phyloP scores from a whole-genome alignment of 2,888 invertebrate genomes.

The Platycheirus rosarum region DNA sequence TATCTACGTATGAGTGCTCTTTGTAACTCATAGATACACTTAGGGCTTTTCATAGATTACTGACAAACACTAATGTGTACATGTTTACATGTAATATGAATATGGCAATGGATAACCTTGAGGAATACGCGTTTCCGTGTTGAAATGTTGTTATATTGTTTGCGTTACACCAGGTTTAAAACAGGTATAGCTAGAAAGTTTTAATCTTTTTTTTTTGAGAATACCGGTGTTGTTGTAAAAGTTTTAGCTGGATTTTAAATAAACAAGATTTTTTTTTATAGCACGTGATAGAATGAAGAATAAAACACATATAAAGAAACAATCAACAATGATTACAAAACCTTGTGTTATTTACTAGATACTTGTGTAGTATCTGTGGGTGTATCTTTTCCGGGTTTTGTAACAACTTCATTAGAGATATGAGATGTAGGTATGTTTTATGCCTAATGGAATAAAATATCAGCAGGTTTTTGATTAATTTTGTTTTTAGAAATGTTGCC shows the following conservation, averaged over 20 bases:
- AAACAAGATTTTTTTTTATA: slow-evolving; percentile 25
- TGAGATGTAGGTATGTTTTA: neutral
- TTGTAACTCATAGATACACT: no score
- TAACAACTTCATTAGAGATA: neutral
- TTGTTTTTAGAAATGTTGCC: neutral
- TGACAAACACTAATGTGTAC: no score
- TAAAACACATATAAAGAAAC: no score
- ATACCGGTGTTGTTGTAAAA: neutral
- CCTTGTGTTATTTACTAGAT: neutral
- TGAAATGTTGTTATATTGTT: neutral
- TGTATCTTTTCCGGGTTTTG: slow-evolving; percentile 32
- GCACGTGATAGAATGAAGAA: slow-evolving; percentile 53
- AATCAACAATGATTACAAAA: neutral
- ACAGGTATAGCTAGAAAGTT: slow-evolving; percentile 14
- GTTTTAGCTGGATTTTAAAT: slow-evolving; percentile 16
- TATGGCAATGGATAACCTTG: no score
- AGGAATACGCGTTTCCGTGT: slow-evolving; percentile 39
- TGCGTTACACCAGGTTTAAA: neutral
- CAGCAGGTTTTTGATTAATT: neutral
- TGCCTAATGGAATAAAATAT: neutral
- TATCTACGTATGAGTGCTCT: no score
- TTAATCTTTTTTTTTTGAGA: neutral
- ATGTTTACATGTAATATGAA: no score
- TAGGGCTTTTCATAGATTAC: no score
- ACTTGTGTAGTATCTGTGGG: neutral